Percentiles rank a stretch among this genome's conserved stretches.
These are phyloP conservation scores for Sorex fumeus DNA, from an alignment of 2,113 vertebrate species.

Conservation along the genomic window DNA sequence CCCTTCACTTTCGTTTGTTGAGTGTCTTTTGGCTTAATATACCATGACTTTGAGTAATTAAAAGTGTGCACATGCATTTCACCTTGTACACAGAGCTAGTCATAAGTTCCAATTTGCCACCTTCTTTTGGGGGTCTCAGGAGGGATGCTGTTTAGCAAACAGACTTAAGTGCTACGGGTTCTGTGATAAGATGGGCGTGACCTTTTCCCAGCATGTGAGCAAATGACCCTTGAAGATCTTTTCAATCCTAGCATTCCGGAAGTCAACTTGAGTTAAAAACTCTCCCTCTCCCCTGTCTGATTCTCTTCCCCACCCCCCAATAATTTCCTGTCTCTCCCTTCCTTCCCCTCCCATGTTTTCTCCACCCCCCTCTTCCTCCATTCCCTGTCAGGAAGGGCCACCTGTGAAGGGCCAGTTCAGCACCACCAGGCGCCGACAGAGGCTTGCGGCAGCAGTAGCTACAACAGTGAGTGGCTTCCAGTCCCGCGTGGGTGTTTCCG, in stretches of 20 bases:
- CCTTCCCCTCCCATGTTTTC: slow-evolving; percentile 82
- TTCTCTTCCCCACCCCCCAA: slow-evolving; percentile 82
- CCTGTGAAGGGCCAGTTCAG: slow-evolving; percentile 90
- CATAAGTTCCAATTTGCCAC: slow-evolving; percentile 28
- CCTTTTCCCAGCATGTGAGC: slow-evolving; percentile 54
- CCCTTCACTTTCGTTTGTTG: slow-evolving; percentile 39
- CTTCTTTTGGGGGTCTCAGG: slow-evolving; percentile 26
- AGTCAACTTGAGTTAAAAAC: slow-evolving; percentile 84
- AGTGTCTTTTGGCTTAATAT: slow-evolving; percentile 74
- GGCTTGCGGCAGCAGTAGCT: slow-evolving; percentile 92
- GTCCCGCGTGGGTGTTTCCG: slow-evolving; percentile 84
- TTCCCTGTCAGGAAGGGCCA: slow-evolving; percentile 92
- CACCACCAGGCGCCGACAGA: slow-evolving; percentile 90
- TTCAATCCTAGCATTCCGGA: slow-evolving; percentile 71
- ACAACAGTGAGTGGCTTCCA: slow-evolving; percentile 92
- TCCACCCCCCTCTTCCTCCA: slow-evolving; percentile 87
- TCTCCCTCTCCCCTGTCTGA: slow-evolving; percentile 87
- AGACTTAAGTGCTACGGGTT: slow-evolving; percentile 44
- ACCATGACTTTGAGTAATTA: slow-evolving; percentile 61
- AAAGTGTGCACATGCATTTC: slow-evolving; percentile 43
- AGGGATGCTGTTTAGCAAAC: slow-evolving; percentile 45
- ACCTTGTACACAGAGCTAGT: slow-evolving; percentile 51
- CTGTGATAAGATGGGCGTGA: slow-evolving; percentile 71
- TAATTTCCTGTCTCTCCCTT: slow-evolving; percentile 72
- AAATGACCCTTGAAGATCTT: slow-evolving; percentile 66